Evolutionary conservation across 2,888 invertebrate genomes (phyloP), one percentile per base, ranked within the genome.

Genomic region (Microctonus brassicae): DNA sequence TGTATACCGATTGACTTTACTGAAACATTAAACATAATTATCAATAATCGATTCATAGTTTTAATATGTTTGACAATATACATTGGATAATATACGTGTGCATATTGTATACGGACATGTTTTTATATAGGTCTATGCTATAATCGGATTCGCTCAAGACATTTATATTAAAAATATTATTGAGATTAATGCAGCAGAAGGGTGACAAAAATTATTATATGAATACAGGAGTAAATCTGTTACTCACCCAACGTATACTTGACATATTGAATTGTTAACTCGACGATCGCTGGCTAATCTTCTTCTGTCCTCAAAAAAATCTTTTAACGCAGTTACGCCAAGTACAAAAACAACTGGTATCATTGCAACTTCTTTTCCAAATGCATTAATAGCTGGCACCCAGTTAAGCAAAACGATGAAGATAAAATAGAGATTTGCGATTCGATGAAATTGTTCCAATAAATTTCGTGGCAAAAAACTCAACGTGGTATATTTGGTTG

Each of bases 381-480:
- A 97, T 3, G 97, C 97, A 89, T 95, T 96, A 75, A 97, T 95
- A 39, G 94, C 92, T 2, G 97, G 97, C 85, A 98, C 94, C 97
- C 97, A 98, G 89, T 98, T 98, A 77, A 98, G 91, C 80, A 97
- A 89, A 82, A 98, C 97, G 86, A 99, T 97, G 86, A 97, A 96
- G 85, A 98, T 94, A 89, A 99, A 99, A 90, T 98, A 99, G 83
- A 99, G 90, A 90, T 99, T 99, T 76, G 98, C 98, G 85, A 97
- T 96, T 75, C 98, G 93, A 89, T 98, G 98, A 88, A 99, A 98
- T 89, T 99, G 98, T 89, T 98, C 98, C 88, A 98, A 92, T 74
- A 99, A 90, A 89, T 98, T 98, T 88, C 97, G 95, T 71, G 98
- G 98, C 84, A 99, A 89, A 89, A 99, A 99, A 80, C 96, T 97